A percentile compares a stretch with the other conserved stretches of the same genome.
These are phyloP conservation scores for Drosophila bipectinata DNA, from an alignment of 1,140 invertebrate species.

Conservation along the genomic window DNA sequence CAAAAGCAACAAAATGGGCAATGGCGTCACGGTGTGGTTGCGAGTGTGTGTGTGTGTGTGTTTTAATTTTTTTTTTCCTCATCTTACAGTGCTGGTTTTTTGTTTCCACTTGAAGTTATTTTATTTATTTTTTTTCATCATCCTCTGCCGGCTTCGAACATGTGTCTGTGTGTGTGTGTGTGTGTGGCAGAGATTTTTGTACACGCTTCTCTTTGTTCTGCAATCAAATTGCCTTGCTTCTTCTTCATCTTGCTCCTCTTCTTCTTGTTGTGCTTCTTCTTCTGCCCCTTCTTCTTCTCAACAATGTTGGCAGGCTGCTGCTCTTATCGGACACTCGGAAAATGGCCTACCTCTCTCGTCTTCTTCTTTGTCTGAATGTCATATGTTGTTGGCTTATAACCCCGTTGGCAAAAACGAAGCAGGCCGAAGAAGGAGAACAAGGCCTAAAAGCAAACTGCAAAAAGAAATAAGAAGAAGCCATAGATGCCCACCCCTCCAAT, in stretches of 20 bases:
- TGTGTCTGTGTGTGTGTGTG: slow-evolving; percentile 29
- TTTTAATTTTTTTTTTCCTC: neutral
- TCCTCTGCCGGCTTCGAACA: slow-evolving; percentile 14
- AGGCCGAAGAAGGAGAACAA: neutral
- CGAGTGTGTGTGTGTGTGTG: slow-evolving; percentile 16
- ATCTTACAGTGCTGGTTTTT: slow-evolving; percentile 10
- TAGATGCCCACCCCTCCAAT: slow-evolving; percentile 32
- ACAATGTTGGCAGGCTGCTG: slow-evolving; percentile 20
- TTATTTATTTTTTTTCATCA: slow-evolving; percentile 32
- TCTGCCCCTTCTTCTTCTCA: slow-evolving; percentile 3
- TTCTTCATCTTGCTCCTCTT: slow-evolving; percentile 5
- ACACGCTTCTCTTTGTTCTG: slow-evolving; percentile 52
- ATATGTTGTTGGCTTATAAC: slow-evolving; percentile 33
- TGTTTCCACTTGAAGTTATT: slow-evolving; percentile 53
- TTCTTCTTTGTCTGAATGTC: slow-evolving; percentile 35
- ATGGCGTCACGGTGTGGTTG: slow-evolving; percentile 35
- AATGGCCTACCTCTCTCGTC: slow-evolving; percentile 25
- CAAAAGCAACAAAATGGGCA: slow-evolving; percentile 4
- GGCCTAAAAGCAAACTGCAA: slow-evolving; percentile 3
- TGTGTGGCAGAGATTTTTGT: slow-evolving; percentile 51
- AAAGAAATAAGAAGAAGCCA: slow-evolving; percentile 29
- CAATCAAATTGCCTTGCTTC: slow-evolving; percentile 35
- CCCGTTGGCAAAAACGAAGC: slow-evolving; percentile 3
- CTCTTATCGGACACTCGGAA: slow-evolving; percentile 57
- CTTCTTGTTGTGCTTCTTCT: neutral